phyloP scores from a whole-genome alignment of 2,797 vertebrate genomes.

The Oophaga sylvatica region DNA sequence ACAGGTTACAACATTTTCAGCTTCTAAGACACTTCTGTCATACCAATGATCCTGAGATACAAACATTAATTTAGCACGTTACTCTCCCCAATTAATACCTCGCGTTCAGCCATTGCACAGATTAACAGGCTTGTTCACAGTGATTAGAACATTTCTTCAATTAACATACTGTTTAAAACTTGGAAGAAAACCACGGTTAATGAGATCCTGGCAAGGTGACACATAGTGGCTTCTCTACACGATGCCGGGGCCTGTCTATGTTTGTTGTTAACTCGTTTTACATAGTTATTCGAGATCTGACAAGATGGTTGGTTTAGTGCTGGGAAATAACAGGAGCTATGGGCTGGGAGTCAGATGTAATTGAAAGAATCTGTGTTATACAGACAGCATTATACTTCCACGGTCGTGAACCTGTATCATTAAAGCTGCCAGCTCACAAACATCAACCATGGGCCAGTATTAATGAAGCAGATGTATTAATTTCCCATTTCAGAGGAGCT shows the following conservation, averaged over 20 bases:
- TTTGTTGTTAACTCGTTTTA: constrained; percentile 73
- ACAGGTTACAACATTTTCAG: constrained; percentile 15
- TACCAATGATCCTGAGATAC: constrained; percentile 64
- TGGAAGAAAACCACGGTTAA: constrained; percentile 74
- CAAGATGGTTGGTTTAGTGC: constrained; percentile 63
- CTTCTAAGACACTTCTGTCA: constrained; percentile 39
- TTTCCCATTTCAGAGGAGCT: constrained; percentile 94
- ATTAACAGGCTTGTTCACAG: constrained; percentile 80
- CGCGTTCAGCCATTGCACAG: constrained; percentile 77
- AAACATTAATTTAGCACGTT: constrained; percentile 67
- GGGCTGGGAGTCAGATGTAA: constrained; percentile 76
- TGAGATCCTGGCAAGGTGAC: constrained; percentile 74
- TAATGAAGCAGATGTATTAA: constrained; percentile 97
- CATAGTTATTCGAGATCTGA: constrained; percentile 81
- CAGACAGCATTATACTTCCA: constrained; percentile 80
- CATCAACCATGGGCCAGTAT: constrained; percentile 86
- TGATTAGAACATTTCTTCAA: constrained; percentile 89
- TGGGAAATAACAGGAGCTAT: constrained; percentile 54
- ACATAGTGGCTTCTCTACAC: constrained; percentile 68
- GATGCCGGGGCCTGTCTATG: constrained; percentile 62
- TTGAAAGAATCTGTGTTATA: constrained; percentile 87
- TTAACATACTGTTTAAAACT: constrained; percentile 80
- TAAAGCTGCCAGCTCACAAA: constrained; percentile 92
- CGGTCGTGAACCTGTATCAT: constrained; percentile 88
- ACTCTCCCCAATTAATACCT: constrained; percentile 81